Evolutionary conservation across 1,140 invertebrate genomes (phyloP).

Genomic region (Cryptotermes secundus): DNA sequence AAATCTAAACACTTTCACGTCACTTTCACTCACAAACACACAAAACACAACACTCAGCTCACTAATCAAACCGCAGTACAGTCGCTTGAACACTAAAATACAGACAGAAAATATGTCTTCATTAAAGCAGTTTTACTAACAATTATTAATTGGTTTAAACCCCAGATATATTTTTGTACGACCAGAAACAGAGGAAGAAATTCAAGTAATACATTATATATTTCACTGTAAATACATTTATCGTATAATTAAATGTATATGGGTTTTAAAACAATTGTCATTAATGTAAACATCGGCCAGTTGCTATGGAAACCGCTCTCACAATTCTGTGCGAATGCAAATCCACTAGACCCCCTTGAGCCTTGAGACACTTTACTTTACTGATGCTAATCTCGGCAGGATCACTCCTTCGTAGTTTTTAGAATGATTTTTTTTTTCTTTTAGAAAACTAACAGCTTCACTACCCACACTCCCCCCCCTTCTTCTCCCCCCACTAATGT

Average conservation of each 20-base stretch:
- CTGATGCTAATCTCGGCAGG: not conserved
- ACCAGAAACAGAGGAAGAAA: not conserved
- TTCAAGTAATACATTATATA: not conserved
- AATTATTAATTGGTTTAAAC: no score
- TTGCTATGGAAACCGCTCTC: not conserved
- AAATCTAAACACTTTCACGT: not conserved
- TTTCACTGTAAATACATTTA: not conserved
- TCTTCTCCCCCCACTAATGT: not conserved
- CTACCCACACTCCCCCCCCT: not conserved
- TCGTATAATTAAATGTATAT: no score
- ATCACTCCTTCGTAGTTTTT: not conserved
- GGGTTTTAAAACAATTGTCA: no score
- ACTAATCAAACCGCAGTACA: not conserved
- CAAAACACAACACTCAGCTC: not conserved
- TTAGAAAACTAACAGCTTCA: not conserved
- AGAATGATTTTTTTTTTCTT: not conserved
- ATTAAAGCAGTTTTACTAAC: no score
- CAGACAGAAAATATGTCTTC: no score
- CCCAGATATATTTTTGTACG: no score
- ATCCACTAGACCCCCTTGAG: not conserved
- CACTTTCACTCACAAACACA: not conserved
- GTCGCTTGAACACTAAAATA: not conserved
- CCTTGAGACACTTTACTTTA: not conserved
- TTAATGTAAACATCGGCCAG: not conserved
- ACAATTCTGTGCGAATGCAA: no score